A percentile compares a stretch with the other conserved stretches of the same genome.
These are phyloP conservation scores for Mormyrus lacerda DNA, from an alignment of 2,113 vertebrate genomes.

Conservation along the genomic window DNA sequence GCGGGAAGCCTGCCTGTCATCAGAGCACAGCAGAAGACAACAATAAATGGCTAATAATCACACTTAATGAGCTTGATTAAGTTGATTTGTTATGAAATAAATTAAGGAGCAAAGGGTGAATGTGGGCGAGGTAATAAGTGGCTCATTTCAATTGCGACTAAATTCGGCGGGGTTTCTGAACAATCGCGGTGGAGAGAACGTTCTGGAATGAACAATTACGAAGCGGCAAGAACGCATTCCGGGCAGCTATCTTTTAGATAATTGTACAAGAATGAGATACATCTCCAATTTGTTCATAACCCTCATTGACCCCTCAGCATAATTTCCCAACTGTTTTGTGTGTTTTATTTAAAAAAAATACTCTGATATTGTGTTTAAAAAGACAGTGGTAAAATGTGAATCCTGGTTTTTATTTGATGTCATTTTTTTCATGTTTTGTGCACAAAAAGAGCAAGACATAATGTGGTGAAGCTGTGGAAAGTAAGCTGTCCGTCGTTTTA, in stretches of 20 bases:
- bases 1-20: conserved; percentile 59
- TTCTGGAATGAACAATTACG: conserved; percentile 47
- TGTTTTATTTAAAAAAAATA: background rate
- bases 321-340: conserved; percentile 8
- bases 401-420: background rate
- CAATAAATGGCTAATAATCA: conserved; percentile 67
- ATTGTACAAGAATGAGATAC: conserved; percentile 46
- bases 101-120: conserved; percentile 51
- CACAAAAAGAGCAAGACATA: background rate
- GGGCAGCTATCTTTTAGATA: conserved; percentile 61
- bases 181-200: conserved; percentile 56
- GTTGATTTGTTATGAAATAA: conserved; percentile 65
- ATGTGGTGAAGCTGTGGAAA: background rate
- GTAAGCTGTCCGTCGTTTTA: conserved; percentile 11
- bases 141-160: conserved; percentile 61
- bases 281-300: background rate
- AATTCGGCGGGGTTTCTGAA: conserved; percentile 58
- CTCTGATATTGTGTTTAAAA: background rate
- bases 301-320: background rate
- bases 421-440: background rate
- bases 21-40: conserved; percentile 54
- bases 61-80: conserved; percentile 67
- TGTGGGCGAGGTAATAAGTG: conserved; percentile 61
- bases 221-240: conserved; percentile 58
- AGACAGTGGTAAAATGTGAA: background rate